Base-by-base conservation (phyloP, 2,797 vertebrate genomes). In the Paedocypris micromegethes region DNA sequence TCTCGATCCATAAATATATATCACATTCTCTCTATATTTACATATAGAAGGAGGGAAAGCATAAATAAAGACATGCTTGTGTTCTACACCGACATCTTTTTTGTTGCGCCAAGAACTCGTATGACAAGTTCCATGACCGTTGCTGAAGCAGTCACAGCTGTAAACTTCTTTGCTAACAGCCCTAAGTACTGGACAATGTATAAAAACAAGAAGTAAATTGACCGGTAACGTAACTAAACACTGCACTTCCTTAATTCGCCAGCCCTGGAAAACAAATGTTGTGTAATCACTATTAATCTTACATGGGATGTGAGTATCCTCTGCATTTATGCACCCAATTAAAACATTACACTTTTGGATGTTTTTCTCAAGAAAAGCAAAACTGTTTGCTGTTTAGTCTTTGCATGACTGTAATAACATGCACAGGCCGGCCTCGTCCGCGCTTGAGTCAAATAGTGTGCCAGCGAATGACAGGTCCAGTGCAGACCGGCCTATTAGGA, bases 31-130 rank as follows among this genome's bases (percentile, higher is more conserved):
- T 50, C 66, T 47, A 43, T 60, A 54, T 61, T 61, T 68, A 68
- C 0, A 3, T 68, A 61, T 68, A 78, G 60, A 55, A 72, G 62
- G 73, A 79, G 74, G 78, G 83, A 85, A 83, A 66, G 82, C 81
- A 85, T 77, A 86, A 86, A 84, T 84, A 79, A 83, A 85, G 79
- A 78, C 78, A 81, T 76, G 85, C 81, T 85, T 82, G 70, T 80
- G 78, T 82, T 87, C 82, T 83, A 83, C 85, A 77, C 77, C 57
- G 5, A 9, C 75, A 80, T 81, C 81, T 76, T 53, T 46, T 72
- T 75, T 73, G 63, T 37, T 37, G 74, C 77, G 69, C 79, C 74
- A 85, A 87, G 86, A 80, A 74, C 48, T 72, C 23, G 71, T 77
- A 43, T 83, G 87, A 85, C 80, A 84, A 79, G 62, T 86, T 83